phyloP scores from a whole-genome alignment of 2,888 invertebrate species.

The Phytoseiulus persimilis region DNA sequence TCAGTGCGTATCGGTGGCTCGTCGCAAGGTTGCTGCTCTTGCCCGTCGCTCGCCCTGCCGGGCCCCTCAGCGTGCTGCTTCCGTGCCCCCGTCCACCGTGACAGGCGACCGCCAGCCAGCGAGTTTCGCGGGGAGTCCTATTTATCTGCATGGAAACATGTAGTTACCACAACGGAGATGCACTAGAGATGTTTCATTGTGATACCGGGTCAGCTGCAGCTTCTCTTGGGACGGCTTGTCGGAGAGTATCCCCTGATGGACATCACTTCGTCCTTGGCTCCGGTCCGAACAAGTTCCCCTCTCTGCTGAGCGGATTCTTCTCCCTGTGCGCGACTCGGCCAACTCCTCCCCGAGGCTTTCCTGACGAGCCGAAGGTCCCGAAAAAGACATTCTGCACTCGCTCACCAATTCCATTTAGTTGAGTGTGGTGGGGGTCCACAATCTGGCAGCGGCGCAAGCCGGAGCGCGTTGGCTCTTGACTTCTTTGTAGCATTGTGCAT shows the following conservation, averaged over 20 bases:
- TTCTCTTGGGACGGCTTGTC: neutral
- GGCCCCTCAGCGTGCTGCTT: neutral
- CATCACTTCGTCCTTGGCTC: neutral
- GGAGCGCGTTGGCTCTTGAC: neutral
- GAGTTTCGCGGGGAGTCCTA: neutral
- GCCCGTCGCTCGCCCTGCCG: neutral
- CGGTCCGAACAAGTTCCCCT: neutral
- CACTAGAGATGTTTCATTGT: neutral
- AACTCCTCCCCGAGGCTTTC: neutral
- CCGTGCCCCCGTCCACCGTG: neutral
- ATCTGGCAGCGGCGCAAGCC: neutral
- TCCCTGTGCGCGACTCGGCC: neutral
- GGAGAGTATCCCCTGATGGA: neutral
- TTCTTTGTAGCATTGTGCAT: neutral
- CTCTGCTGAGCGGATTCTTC: neutral
- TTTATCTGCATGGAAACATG: neutral
- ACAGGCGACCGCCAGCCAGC: neutral
- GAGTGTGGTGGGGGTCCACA: neutral
- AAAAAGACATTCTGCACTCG: neutral
- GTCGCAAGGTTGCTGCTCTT: neutral
- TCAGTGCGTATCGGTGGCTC: neutral
- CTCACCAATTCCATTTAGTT: neutral
- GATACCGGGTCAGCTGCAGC: neutral
- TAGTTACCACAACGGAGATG: neutral
- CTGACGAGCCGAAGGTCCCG: neutral